Base-by-base conservation (phyloP, 1,140 invertebrate species). In the Achroia grisella region DNA sequence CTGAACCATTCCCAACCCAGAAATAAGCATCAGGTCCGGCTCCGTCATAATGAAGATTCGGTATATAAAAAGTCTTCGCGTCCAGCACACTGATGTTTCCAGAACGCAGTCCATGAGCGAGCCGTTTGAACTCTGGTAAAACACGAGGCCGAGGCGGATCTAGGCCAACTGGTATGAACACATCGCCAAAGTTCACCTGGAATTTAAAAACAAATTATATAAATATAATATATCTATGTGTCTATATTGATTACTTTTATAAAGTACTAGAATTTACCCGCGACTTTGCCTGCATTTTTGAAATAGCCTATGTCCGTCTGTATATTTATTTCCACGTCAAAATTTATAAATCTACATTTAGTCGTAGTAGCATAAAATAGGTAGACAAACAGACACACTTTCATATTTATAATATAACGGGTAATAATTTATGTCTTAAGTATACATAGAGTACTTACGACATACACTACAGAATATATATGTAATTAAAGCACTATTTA, bases 31-130 rank as follows among this genome's bases (percentile, higher is more conserved):
- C 95, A 1, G 94, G 93, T 0, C 93, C 94, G 8, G 91, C 92
- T 5, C 96, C 96, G 62, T 97, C 95, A 64, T 97, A 98, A 70
- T 96, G 94, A 34, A 98, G 85, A 84, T 97, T 95, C 2, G 95
- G 95, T 55, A 97, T 97, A 72, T 95, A 96, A 70, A 98, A 93
- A 0, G 95, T 97, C 80, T 95, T 95, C 8, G 95, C 94, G 77
- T 97, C 95, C 32, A 97, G 74, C 10, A 98, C 94, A 53, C 93
- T 95, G 34, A 98, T 93, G 81, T 97, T 96, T 51, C 94, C 95
- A 4, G 95, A 97, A 9, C 94, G 89, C 0, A 98, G 87, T 2
- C 94, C 94, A 71, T 97, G 95, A 1, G 94, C 94, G 13, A 96
- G 74, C 40, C 94, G 88, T 62, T 93, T 93, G 78, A 97, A 95